Conservation (phyloP, 2,113 vertebrate species). For the Synodontis membranacea region DNA sequence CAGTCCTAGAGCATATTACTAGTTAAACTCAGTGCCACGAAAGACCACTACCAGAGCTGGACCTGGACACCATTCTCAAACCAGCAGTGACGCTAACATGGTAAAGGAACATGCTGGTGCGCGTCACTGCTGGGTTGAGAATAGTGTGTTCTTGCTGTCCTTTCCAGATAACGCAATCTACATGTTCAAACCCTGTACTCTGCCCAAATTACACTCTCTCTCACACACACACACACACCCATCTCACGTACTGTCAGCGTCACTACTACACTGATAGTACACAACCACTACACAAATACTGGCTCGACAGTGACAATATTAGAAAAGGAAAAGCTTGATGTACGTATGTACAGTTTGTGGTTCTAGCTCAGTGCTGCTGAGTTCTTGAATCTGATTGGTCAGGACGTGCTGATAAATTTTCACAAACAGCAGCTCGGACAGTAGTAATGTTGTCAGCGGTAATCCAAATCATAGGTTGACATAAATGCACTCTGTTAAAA, state of each 20-base stretch:
- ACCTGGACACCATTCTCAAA: neutral
- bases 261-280: neutral
- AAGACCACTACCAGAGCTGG: neutral
- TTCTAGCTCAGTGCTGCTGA: neutral
- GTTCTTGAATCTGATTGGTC: neutral
- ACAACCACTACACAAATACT: neutral
- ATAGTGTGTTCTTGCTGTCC: conserved; percentile 10
- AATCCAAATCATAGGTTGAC: neutral
- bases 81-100: neutral
- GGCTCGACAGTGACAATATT: neutral
- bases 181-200: conserved; percentile 28
- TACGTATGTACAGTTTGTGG: neutral
- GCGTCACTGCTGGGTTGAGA: neutral
- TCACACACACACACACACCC: conserved; percentile 40
- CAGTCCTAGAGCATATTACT: neutral
- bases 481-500: neutral
- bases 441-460: neutral
- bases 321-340: neutral
- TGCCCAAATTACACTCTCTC: neutral
- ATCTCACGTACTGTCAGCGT: conserved; percentile 29
- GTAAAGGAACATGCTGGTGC: neutral
- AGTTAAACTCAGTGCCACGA: neutral
- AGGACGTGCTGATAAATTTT: neutral
- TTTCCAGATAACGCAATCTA: conserved; percentile 73
- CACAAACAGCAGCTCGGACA: neutral